These are phyloP conservation scores for Ptilodon capucinus DNA, from an alignment of 2,888 invertebrate genomes.

Conservation along the genomic window DNA sequence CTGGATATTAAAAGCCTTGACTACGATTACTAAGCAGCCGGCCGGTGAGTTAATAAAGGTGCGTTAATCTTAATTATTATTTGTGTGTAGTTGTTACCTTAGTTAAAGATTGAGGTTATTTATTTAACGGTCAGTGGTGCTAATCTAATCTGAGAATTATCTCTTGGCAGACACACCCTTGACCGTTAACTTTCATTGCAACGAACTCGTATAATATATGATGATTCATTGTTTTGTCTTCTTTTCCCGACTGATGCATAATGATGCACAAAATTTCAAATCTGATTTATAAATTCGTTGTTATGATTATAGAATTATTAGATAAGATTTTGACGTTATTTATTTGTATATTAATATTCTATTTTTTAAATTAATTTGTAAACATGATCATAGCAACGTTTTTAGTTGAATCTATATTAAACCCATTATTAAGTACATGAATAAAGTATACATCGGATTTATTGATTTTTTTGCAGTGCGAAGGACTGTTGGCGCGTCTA, in stretches of 20 bases:
- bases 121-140: too few species aligned
- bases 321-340: too few species aligned
- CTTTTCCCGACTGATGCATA: conserved; percentile 66
- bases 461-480: conserved; percentile 16
- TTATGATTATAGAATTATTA: not conserved
- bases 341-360: not conserved
- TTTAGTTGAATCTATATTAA: not conserved
- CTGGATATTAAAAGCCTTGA: conserved; percentile 15
- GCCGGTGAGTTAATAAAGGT: conserved; percentile 19
- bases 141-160: not conserved
- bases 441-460: not conserved
- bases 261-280: conserved; percentile 46
- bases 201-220: conserved; percentile 29
- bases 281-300: conserved; percentile 24
- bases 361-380: not conserved
- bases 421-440: not conserved
- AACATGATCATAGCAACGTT: not conserved
- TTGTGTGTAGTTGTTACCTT: too few species aligned
- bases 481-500: conserved; percentile 3
- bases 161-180: not conserved
- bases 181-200: not conserved
- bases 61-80: not conserved
- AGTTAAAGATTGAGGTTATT: too few species aligned
- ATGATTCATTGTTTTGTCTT: conserved; percentile 60
- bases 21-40: conserved; percentile 5